Conservation (phyloP, 1,140 invertebrate genomes). For the Pseudomyrmex cubaensis region DNA sequence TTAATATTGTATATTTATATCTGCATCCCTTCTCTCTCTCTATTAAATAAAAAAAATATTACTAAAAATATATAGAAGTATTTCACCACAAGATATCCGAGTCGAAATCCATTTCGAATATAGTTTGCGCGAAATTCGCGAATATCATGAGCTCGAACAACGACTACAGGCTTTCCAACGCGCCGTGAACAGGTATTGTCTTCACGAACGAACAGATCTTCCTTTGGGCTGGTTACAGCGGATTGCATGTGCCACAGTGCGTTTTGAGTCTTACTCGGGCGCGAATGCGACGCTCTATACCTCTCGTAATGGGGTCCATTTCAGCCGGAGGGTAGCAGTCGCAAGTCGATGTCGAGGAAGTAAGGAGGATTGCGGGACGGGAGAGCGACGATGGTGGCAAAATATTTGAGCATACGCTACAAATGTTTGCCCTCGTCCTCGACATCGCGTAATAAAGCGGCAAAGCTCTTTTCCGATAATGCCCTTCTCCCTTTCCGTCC, state of each 20-base stretch:
- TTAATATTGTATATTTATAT: not conserved
- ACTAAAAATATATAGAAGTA: not conserved
- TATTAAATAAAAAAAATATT: not conserved
- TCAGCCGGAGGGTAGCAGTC: conserved; percentile 30
- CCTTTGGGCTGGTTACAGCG: conserved; percentile 26
- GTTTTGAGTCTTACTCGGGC: conserved; percentile 9
- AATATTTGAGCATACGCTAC: conserved; percentile 78
- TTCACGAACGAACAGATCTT: conserved; percentile 23
- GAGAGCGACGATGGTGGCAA: conserved; percentile 56
- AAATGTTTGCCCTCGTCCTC: conserved; percentile 74
- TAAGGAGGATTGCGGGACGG: not conserved
- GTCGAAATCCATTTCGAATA: not conserved
- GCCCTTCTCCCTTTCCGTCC: conserved; percentile 70
- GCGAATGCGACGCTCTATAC: conserved; percentile 15
- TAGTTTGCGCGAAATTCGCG: not conserved
- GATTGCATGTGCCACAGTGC: not conserved
- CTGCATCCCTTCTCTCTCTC: not conserved
- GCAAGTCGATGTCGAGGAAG: conserved; percentile 36
- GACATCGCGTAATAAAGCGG: conserved; percentile 77
- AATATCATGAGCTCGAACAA: conserved; percentile 3
- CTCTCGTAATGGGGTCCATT: conserved; percentile 57
- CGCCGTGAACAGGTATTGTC: conserved; percentile 28
- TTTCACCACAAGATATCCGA: not conserved
- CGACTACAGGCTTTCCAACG: not conserved
- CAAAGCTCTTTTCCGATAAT: conserved; percentile 79